Conservation (phyloP, 2,797 vertebrate species). For the Paratrypauchen microcephalus region DNA sequence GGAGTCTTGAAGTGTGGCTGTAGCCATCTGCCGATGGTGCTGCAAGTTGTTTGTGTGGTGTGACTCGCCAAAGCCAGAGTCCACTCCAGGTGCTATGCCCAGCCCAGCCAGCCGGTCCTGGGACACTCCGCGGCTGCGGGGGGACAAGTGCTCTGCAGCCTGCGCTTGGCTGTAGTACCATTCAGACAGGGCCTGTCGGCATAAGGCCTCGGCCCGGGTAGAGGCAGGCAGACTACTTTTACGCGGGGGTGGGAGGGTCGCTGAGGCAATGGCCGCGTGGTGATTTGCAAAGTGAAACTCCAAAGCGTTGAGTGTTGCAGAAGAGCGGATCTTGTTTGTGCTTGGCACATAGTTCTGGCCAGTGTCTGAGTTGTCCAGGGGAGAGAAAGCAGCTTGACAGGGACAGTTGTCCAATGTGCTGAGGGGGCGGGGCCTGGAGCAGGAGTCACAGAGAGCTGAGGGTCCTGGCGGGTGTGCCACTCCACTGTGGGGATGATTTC, state of each 20-base stretch:
- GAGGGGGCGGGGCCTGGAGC: slow-evolving; percentile 69
- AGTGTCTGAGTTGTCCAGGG: slow-evolving; percentile 60
- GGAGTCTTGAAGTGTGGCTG: slow-evolving; percentile 60
- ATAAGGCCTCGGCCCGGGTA: slow-evolving; percentile 67
- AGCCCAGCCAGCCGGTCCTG: slow-evolving; percentile 81
- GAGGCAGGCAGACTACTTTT: slow-evolving; percentile 52
- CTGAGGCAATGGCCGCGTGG: slow-evolving; percentile 77
- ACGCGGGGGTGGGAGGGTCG: slow-evolving; percentile 55
- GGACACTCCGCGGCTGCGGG: slow-evolving; percentile 83
- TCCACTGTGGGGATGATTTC: slow-evolving; percentile 84
- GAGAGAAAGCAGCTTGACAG: slow-evolving; percentile 50
- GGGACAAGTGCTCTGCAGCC: slow-evolving; percentile 74
- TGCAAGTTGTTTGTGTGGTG: slow-evolving; percentile 77
- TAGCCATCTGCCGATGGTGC: slow-evolving; percentile 70
- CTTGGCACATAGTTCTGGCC: slow-evolving; percentile 33
- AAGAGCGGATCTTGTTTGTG: slow-evolving; percentile 49
- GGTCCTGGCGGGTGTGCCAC: slow-evolving; percentile 86
- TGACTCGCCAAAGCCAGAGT: slow-evolving; percentile 34
- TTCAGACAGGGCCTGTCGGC: slow-evolving; percentile 87
- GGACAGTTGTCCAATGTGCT: slow-evolving; percentile 73
- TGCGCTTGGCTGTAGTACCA: slow-evolving; percentile 89
- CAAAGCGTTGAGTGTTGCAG: slow-evolving; percentile 61
- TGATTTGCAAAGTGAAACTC: slow-evolving; percentile 81
- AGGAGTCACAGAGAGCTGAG: slow-evolving; percentile 79
- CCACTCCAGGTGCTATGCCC: slow-evolving; percentile 42